Conservation (phyloP, 2,888 invertebrate species). For the Endotricha flammealis region DNA sequence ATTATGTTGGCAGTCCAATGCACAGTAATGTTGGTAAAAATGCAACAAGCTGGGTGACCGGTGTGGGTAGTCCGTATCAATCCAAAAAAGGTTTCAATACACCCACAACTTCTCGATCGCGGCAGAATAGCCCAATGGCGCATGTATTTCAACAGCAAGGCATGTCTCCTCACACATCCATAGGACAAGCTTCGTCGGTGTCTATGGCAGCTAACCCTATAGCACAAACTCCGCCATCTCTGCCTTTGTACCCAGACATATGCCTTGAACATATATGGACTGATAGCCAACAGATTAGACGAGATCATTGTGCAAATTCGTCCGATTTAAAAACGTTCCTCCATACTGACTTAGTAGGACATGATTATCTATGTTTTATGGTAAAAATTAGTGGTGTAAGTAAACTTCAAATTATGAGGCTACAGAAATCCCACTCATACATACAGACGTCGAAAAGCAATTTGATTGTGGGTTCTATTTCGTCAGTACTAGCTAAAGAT, state of each 20-base stretch:
- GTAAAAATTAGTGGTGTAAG: slow-evolving; percentile 61
- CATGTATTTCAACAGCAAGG: slow-evolving; percentile 67
- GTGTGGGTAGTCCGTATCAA: slow-evolving; percentile 60
- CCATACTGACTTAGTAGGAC: slow-evolving; percentile 90
- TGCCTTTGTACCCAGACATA: slow-evolving; percentile 89
- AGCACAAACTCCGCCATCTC: slow-evolving; percentile 70
- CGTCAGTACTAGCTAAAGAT: slow-evolving; percentile 88
- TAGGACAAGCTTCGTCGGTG: slow-evolving; percentile 62
- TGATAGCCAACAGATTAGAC: slow-evolving; percentile 75
- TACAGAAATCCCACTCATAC: slow-evolving; percentile 80
- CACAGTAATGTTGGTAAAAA: slow-evolving; percentile 51
- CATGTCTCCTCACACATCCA: slow-evolving; percentile 64
- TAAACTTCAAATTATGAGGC: slow-evolving; percentile 82
- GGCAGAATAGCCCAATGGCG: slow-evolving; percentile 66
- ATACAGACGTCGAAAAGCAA: slow-evolving; percentile 72
- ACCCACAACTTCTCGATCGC: slow-evolving; percentile 47
- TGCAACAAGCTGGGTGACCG: slow-evolving; percentile 51
- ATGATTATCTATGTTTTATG: slow-evolving; percentile 89
- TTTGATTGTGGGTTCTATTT: slow-evolving; percentile 85
- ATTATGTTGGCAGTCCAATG: slow-evolving; percentile 60
- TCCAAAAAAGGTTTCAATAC: slow-evolving; percentile 48
- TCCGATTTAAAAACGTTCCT: slow-evolving; percentile 84
- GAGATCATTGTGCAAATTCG: slow-evolving; percentile 53
- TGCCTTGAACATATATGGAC: slow-evolving; percentile 95
- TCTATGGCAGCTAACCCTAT: slow-evolving; percentile 69